Evolutionary conservation across 2,113 vertebrate genomes (phyloP), one percentile per base, ranked within the genome.

Genomic region (Oxygymnocypris stewartii): DNA sequence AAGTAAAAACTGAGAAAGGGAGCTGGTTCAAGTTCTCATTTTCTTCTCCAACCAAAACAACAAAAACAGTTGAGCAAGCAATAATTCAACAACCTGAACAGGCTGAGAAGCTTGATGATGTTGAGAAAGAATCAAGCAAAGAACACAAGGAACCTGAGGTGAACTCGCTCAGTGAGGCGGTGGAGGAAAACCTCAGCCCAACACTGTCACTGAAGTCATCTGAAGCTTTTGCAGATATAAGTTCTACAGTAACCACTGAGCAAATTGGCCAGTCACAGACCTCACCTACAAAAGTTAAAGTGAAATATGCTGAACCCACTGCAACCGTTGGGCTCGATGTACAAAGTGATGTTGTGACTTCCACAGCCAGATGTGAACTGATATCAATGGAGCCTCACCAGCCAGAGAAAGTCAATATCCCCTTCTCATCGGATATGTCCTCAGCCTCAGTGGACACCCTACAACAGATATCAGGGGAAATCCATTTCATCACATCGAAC

Each of bases 141-240:
- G 42, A 20, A 42, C 47, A 40, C 1, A 84, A 78, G 13, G 87
- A 87, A 8, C 83, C 84, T 40, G 88, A 89, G 11, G 92, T 87
- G 77, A 94, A 88, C 74, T 88, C 90, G 51, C 86, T 12, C 28
- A 88, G 81, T 65, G 91, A 90, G 61, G 84, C 69, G 18, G 67
- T 47, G 57, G 90, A 92, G 18, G 93, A 94, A 1, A 92, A 92
- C 80, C 10, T 90, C 11, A 96, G 95, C 82, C 89, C 91, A 5
- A 92, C 92, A 31, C 88, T 73, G 37, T 96, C 95, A 4, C 59
- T 94, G 20, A 92, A 89, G 74, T 95, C 95, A 84, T 95, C 95
- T 12, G 95, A 96, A 13, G 94, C 92, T 23, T 95, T 95, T 82
- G 94, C 94, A 76, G 95, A 95, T 86, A 78, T 94, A 57, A 95